Percentiles rank a stretch among this genome's conserved stretches.
These are phyloP conservation scores for Cataglyphis albicans DNA, from an alignment of 2,888 invertebrate genomes.

Conservation along the genomic window DNA sequence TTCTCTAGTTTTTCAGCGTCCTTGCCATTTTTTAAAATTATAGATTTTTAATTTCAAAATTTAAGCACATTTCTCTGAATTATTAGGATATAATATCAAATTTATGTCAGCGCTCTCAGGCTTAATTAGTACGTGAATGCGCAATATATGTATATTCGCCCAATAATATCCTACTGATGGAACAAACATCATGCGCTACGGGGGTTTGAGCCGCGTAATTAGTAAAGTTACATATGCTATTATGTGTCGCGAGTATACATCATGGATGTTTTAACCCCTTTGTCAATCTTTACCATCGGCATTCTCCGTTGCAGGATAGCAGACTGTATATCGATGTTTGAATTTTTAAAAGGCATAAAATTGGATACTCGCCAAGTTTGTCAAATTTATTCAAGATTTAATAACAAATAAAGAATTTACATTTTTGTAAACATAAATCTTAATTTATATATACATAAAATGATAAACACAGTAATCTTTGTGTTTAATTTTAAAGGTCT, in stretches of 20 bases:
- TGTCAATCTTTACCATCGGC: slow-evolving; percentile 37
- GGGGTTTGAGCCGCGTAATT: slow-evolving; percentile 46
- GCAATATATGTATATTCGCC: neutral
- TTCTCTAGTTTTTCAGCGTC: neutral
- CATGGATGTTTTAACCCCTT: slow-evolving; percentile 55
- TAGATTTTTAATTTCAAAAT: neutral
- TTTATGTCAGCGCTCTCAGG: too few species aligned
- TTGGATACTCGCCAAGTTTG: neutral
- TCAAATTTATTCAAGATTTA: neutral
- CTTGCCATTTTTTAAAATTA: neutral
- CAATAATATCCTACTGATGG: slow-evolving; percentile 7
- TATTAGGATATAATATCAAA: neutral
- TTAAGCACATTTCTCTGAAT: neutral
- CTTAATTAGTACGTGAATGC: neutral
- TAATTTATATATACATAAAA: neutral
- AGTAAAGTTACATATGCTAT: slow-evolving; percentile 50
- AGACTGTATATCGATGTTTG: slow-evolving; percentile 28
- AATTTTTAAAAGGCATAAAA: neutral
- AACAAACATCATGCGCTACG: slow-evolving; percentile 46
- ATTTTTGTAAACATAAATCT: neutral
- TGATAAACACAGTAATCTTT: neutral
- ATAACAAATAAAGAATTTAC: neutral
- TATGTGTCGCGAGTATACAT: slow-evolving; percentile 41
- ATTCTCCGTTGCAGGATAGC: slow-evolving; percentile 17
- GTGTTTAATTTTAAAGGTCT: neutral